Evolutionary conservation across 2,113 vertebrate species (phyloP).

Genomic region (Ophiodon elongatus): DNA sequence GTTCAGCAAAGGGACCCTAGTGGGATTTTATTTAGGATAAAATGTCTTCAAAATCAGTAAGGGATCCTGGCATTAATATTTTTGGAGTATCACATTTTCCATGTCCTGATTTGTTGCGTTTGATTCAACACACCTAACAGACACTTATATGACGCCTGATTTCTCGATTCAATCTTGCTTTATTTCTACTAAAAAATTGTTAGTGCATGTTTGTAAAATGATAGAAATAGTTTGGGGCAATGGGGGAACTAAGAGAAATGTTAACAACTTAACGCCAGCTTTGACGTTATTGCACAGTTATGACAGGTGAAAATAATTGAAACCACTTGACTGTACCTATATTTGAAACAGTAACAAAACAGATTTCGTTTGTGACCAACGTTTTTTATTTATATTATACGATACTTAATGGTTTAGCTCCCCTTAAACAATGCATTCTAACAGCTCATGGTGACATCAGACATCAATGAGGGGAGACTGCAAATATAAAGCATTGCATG

Average conservation of each 20-base stretch:
- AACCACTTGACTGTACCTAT: not conserved
- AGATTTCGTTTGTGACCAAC: too few relatives aligned
- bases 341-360: too few relatives aligned
- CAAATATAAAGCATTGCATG: too few relatives aligned
- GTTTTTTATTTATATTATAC: too few relatives aligned
- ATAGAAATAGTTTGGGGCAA: not conserved
- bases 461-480: too few relatives aligned
- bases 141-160: not conserved
- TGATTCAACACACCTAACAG: not conserved
- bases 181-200: not conserved
- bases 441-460: too few relatives aligned
- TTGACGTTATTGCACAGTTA: not conserved
- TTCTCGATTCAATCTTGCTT: constrained; percentile 4
- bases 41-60: not conserved
- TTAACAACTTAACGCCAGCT: not conserved
- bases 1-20: not conserved
- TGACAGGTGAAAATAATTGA: not conserved
- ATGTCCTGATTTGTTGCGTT: not conserved
- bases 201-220: not conserved
- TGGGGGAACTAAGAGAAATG: not conserved
- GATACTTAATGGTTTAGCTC: too few relatives aligned
- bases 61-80: not conserved
- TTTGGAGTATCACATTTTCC: not conserved
- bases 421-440: too few relatives aligned
- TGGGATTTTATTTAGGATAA: constrained; percentile 29